These are phyloP conservation scores for Nomada lathburiana DNA, from an alignment of 2,888 invertebrate species.

Conservation along the genomic window DNA sequence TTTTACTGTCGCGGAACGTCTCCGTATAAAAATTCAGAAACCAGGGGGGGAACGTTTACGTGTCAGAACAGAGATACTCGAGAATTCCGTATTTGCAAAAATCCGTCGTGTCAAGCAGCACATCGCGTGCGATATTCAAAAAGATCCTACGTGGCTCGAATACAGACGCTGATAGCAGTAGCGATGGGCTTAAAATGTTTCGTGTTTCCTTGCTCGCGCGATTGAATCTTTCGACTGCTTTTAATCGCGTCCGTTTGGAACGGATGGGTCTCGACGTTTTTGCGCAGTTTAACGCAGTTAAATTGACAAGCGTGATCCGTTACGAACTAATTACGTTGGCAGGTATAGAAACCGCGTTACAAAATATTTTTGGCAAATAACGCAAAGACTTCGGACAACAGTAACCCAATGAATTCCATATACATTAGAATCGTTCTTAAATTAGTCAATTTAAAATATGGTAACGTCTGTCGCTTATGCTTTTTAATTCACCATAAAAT, in stretches of 20 bases:
- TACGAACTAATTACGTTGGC: too few relatives aligned
- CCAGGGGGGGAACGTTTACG: background rate
- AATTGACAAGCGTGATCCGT: too few relatives aligned
- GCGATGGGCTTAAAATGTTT: constrained; percentile 23
- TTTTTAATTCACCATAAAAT: too few relatives aligned
- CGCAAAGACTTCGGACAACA: too few relatives aligned
- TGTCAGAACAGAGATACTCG: constrained; percentile 22
- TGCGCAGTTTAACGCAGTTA: too few relatives aligned
- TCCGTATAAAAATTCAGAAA: background rate
- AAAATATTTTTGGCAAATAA: too few relatives aligned
- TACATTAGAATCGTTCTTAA: too few relatives aligned
- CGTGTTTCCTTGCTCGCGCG: background rate
- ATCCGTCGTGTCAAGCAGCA: constrained; percentile 37
- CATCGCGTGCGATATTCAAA: constrained; percentile 44
- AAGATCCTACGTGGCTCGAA: constrained; percentile 39
- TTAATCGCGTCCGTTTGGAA: background rate
- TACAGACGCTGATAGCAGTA: background rate
- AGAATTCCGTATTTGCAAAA: constrained; percentile 29
- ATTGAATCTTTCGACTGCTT: background rate
- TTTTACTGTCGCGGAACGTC: background rate
- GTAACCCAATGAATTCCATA: too few relatives aligned
- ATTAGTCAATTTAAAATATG: too few relatives aligned
- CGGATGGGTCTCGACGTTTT: too few relatives aligned
- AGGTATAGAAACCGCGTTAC: too few relatives aligned
- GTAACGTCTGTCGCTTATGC: too few relatives aligned